Conservation (phyloP, 2,113 vertebrate species). For the Meles meles region DNA sequence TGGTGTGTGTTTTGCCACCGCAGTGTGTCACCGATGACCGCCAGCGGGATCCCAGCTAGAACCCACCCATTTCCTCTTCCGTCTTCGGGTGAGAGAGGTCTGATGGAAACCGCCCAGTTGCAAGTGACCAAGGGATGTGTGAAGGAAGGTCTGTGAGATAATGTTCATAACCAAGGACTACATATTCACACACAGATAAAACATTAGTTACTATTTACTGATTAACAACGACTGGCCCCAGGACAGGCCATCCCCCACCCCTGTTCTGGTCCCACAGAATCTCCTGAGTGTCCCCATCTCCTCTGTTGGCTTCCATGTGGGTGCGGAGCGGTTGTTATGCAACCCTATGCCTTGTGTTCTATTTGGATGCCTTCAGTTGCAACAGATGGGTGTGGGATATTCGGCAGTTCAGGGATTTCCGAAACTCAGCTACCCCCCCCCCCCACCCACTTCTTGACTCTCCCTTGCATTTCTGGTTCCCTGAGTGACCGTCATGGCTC, state of each 20-base stretch:
- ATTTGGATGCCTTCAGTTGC: too few species aligned
- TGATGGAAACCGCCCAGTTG: accelerated
- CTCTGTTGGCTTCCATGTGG: accelerated
- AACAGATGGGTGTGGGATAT: accelerated
- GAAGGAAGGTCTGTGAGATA: accelerated
- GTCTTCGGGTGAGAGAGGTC: neutral
- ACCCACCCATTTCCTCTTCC: accelerated
- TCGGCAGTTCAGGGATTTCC: accelerated
- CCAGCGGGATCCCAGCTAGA: neutral
- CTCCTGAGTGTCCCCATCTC: accelerated
- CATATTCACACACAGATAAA: neutral
- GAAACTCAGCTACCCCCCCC: neutral
- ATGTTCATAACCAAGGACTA: neutral
- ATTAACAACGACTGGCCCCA: accelerated
- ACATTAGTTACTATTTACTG: neutral
- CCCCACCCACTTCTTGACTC: too few species aligned
- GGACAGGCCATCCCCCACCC: too few species aligned
- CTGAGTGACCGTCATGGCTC: accelerated
- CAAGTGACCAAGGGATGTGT: too few species aligned
- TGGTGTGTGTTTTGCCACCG: neutral
- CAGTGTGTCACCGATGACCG: neutral
- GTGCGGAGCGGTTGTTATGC: accelerated
- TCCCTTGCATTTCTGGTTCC: neutral
- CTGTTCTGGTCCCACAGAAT: accelerated
- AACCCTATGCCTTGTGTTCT: accelerated